Conservation (phyloP, 2,888 invertebrate species). For the Malthinus flaveolus region DNA sequence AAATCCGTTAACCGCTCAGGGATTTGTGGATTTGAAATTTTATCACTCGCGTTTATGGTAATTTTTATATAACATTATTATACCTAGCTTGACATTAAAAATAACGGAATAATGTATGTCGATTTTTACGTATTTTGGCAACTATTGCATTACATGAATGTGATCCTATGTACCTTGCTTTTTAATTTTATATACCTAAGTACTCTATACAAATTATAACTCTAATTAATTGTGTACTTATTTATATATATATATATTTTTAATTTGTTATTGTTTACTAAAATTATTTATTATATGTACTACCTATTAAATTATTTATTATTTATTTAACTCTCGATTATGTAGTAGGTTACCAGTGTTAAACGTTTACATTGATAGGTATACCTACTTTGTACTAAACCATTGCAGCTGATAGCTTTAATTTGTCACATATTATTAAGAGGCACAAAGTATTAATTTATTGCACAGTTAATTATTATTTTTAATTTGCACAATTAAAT, state of each 20-base stretch:
- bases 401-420: slow-evolving; percentile 28
- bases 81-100: neutral
- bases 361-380: too few relatives aligned
- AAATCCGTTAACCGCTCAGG: slow-evolving; percentile 62
- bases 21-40: slow-evolving; percentile 76
- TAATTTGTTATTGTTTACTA: slow-evolving; percentile 25
- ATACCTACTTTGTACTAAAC: neutral
- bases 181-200: slow-evolving; percentile 12
- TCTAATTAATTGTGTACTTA: slow-evolving; percentile 29
- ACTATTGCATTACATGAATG: slow-evolving; percentile 18
- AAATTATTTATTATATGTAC: slow-evolving; percentile 10
- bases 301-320: slow-evolving; percentile 6
- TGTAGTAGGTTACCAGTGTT: too few relatives aligned
- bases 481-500: neutral
- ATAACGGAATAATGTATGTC: slow-evolving; percentile 1
- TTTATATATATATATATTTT: neutral
- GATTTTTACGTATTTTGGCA: slow-evolving; percentile 17
- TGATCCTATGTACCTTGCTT: slow-evolving; percentile 35
- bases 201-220: slow-evolving; percentile 22
- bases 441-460: neutral
- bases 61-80: slow-evolving; percentile 6
- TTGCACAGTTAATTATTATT: neutral
- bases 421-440: slow-evolving; percentile 12
- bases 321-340: neutral
- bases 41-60: slow-evolving; percentile 80